Base-by-base conservation (phyloP, 1,140 invertebrate species). In the Penaeus vannamei region DNA sequence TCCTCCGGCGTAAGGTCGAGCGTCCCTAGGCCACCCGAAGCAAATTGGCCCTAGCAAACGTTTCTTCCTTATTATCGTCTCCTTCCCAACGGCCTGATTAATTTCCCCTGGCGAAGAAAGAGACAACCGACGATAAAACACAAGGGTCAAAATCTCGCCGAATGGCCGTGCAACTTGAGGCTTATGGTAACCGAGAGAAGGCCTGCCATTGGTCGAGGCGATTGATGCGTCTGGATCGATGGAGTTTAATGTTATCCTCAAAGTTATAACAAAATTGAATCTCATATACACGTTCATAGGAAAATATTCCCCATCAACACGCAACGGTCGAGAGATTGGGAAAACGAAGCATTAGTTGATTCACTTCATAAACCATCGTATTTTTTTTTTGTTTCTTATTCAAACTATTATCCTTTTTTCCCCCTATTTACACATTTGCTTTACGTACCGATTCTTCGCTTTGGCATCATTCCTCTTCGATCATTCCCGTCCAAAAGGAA, bases 201-300 rank as follows among this genome's bases (percentile, higher is more conserved):
- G 23, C 19, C 26, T 36, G 26, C 19, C 42, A 36, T 76, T 76
- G 20, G 29, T 76, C 72, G 72, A 36, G 26, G 10, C 22, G 19
- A 20, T 76, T 32, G 72, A 76, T 76, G 72, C 72, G 72, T 36
- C 72, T 76, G 29, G 42, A 76, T 76, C 72, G 72, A 76, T 76
- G 72, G 42, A 32, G 72, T 76, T 76, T 76, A 76, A 76, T 76
- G 72, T 76, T 76, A 76, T 76, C 72, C 72, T 76, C 72, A 76
- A 53, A 53, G 72, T 76, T 76, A 76, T 76, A 29, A 29, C 72
- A 29, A 76, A 76, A 76, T 76, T 76, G 72, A 76, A 76, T 76
- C 42, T 76, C 29, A 76, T 32, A 76, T 76, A 76, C 29, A 76
- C 29, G 42, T 20, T 12, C 72, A 32, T 20, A 76, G 72, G n/a